Conservation (phyloP, 2,888 invertebrate genomes). For the Leptopilina myrica region DNA sequence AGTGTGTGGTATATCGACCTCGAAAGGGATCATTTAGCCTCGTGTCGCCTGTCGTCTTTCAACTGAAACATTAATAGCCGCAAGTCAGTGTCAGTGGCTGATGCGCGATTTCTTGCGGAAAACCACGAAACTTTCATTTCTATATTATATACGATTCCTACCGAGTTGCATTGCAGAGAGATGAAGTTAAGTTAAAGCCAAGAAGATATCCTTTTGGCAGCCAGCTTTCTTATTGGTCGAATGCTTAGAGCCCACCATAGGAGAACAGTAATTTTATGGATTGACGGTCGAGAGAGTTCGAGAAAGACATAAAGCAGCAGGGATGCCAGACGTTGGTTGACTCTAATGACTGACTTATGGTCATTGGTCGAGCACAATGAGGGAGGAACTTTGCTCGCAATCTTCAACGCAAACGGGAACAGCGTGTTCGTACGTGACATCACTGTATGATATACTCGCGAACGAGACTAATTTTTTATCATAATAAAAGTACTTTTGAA, state of each 20-base stretch:
- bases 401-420: slow-evolving; percentile 52
- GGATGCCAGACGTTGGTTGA: slow-evolving; percentile 59
- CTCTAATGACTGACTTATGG: slow-evolving; percentile 58
- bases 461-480: no score
- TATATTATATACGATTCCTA: no score
- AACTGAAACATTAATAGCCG: slow-evolving; percentile 54
- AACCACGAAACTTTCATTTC: slow-evolving; percentile 43
- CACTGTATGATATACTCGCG: neutral
- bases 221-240: slow-evolving; percentile 4
- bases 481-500: no score
- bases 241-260: slow-evolving; percentile 52
- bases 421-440: slow-evolving; percentile 27
- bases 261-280: slow-evolving; percentile 60
- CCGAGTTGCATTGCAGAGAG: no score
- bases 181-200: no score
- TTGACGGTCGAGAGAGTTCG: slow-evolving; percentile 55
- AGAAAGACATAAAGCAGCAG: slow-evolving; percentile 58
- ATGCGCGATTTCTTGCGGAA: slow-evolving; percentile 48
- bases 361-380: slow-evolving; percentile 56
- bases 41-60: slow-evolving; percentile 51
- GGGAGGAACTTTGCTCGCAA: slow-evolving; percentile 46
- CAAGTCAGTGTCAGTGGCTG: slow-evolving; percentile 35
- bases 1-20: slow-evolving; percentile 43
- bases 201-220: no score
- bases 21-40: slow-evolving; percentile 52